Evolutionary conservation across 2,888 invertebrate species (phyloP), one percentile per base, ranked within the genome.

Genomic region (Urechis unicinctus): DNA sequence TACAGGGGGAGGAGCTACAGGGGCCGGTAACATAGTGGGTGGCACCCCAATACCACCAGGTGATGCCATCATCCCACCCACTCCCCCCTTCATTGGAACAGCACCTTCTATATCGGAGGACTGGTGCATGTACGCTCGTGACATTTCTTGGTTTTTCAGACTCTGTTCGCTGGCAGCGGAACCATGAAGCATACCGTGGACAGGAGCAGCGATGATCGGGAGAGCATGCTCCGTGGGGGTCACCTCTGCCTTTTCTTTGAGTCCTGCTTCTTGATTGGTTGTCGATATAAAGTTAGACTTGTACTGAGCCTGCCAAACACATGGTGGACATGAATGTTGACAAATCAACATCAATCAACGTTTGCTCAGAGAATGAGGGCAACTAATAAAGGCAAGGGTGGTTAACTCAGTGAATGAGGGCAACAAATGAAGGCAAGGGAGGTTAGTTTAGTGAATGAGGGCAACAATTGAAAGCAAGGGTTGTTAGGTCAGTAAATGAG

Each of bases 271-370:
- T n/a, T n/a, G n/a, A n/a, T n/a, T 53, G 24, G 22, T 41, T 2
- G 62, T 57, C 6, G 69, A 63, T 17, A 76, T 71, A 65, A 78
- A 78, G 62, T 74, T 77, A 3, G 71, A 67, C 57, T 71, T 73
- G 62, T 75, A 78, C 64, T 78, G 78, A 22, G 74, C 63, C 75
- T 77, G 62, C 46, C n/a, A n/a, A n/a, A n/a, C n/a, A n/a, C n/a
- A n/a, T n/a, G n/a, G n/a, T n/a, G n/a, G n/a, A n/a, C n/a, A n/a
- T n/a, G n/a, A n/a, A n/a, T n/a, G n/a, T n/a, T n/a, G n/a, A n/a
- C n/a, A n/a, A n/a, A n/a, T n/a, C n/a, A n/a, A n/a, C n/a, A n/a
- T n/a, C n/a, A n/a, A n/a, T n/a, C n/a, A n/a, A n/a, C n/a, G n/a
- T n/a, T n/a, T n/a, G n/a, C n/a, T n/a, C n/a, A n/a, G n/a, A n/a